Percentiles rank a stretch among this genome's conserved stretches.
phyloP scores from a whole-genome alignment of 2,888 invertebrate species.

The Aphodius granarius region DNA sequence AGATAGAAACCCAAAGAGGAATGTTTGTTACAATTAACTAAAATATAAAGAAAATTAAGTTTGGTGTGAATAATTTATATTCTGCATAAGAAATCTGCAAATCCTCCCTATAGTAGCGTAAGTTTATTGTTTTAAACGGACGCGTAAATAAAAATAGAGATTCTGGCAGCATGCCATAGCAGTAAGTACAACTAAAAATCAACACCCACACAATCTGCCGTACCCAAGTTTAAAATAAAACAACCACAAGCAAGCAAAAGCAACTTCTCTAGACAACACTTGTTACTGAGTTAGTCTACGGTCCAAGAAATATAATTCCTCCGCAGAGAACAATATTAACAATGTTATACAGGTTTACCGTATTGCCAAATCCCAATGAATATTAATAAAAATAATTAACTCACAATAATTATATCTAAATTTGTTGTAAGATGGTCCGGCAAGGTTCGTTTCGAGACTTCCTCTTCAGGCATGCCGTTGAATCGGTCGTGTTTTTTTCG shows the following conservation, averaged over 20 bases:
- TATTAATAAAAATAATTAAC: constrained; percentile 52
- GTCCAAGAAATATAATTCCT: neutral
- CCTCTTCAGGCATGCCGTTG: constrained; percentile 96
- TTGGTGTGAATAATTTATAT: too few species aligned
- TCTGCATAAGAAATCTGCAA: neutral
- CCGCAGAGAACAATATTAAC: constrained; percentile 75
- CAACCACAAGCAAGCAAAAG: neutral
- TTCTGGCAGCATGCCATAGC: constrained; percentile 24
- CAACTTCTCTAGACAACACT: neutral
- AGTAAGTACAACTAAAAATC: constrained; percentile 27
- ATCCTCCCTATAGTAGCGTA: neutral
- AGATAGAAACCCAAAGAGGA: neutral
- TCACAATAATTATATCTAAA: constrained; percentile 98
- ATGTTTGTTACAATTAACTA: neutral
- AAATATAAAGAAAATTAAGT: neutral
- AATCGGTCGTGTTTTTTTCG: constrained; percentile 93
- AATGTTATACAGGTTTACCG: constrained; percentile 93
- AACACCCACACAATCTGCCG: constrained; percentile 20
- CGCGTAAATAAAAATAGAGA: constrained; percentile 27
- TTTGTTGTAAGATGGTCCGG: constrained; percentile 93
- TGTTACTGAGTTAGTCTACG: neutral
- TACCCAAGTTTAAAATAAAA: constrained; percentile 11
- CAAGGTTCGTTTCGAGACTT: constrained; percentile 88
- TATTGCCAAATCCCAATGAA: too few species aligned
- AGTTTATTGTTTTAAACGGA: constrained; percentile 24